phyloP scores from a whole-genome alignment of 2,797 vertebrate species.

The Sebastes kiyomatsui region DNA sequence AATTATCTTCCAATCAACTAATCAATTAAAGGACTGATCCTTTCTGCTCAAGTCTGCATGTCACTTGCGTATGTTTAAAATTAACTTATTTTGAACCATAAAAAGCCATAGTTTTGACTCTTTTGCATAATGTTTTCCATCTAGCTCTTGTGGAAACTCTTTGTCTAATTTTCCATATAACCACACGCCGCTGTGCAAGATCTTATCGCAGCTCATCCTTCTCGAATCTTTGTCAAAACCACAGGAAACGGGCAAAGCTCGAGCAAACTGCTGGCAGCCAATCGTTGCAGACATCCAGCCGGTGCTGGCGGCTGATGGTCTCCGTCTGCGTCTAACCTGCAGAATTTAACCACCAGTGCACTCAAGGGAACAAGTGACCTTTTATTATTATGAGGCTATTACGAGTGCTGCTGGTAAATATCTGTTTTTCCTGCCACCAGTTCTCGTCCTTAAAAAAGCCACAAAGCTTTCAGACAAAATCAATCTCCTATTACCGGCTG shows the following conservation, averaged over 20 bases:
- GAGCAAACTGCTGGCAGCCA: slow-evolving; percentile 62
- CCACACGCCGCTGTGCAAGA: not conserved
- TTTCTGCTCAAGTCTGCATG: not conserved
- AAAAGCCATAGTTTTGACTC: not conserved
- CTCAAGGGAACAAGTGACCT: not conserved
- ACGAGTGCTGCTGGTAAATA: not conserved
- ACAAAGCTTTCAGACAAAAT: slow-evolving; percentile 20
- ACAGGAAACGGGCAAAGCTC: slow-evolving; percentile 74
- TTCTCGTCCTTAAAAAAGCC: not conserved
- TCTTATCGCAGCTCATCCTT: slow-evolving; percentile 48
- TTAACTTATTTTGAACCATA: not conserved
- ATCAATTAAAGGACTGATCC: not conserved
- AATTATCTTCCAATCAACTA: not conserved
- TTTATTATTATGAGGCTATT: not conserved
- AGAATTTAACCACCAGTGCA: slow-evolving; percentile 21
- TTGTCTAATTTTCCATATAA: slow-evolving; percentile 33
- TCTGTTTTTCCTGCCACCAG: not conserved
- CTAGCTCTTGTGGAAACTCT: slow-evolving; percentile 27
- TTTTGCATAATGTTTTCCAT: slow-evolving; percentile 14
- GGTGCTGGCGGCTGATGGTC: slow-evolving; percentile 3
- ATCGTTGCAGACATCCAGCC: slow-evolving; percentile 60
- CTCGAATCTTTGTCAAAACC: slow-evolving; percentile 56
- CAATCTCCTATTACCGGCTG: not conserved
- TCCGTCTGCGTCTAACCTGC: not conserved
- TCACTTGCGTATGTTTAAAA: not conserved